phyloP scores from a whole-genome alignment of 2,888 invertebrate genomes.

The Polyploca ridens region DNA sequence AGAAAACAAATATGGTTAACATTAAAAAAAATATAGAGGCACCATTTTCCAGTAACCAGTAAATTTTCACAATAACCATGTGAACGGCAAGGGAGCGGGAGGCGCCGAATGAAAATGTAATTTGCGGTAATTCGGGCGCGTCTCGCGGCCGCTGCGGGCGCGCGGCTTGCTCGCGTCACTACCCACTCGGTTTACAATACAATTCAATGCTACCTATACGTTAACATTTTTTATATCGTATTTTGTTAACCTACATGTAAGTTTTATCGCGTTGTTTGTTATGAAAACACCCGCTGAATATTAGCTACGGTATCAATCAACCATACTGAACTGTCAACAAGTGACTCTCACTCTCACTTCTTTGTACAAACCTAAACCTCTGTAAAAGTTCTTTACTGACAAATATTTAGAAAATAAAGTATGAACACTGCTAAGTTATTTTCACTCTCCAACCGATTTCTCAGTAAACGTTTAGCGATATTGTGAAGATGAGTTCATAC shows the following conservation, averaged over 20 bases:
- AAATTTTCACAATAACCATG: conserved; percentile 52
- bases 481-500: not conserved
- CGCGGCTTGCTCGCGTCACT: conserved; percentile 56
- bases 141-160: conserved; percentile 39
- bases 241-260: conserved; percentile 16
- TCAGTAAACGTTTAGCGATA: not conserved
- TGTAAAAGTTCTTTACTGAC: not conserved
- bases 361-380: not conserved
- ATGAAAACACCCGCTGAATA: not conserved
- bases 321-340: not conserved
- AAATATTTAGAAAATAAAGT: not conserved
- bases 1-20: conserved; percentile 26
- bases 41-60: conserved; percentile 47
- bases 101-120: conserved; percentile 75
- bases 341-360: not conserved
- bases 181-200: conserved; percentile 33
- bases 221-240: conserved; percentile 29
- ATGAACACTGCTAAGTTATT: not conserved
- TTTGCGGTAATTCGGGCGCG: conserved; percentile 72
- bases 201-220: conserved; percentile 34
- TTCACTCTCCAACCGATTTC: not conserved
- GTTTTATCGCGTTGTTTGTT: not conserved
- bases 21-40: conserved; percentile 37
- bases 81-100: conserved; percentile 28
- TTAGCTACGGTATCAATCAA: not conserved